These are phyloP conservation scores for Muntiacus muntjak DNA, from an alignment of 2,113 vertebrate genomes.

Conservation along the genomic window DNA sequence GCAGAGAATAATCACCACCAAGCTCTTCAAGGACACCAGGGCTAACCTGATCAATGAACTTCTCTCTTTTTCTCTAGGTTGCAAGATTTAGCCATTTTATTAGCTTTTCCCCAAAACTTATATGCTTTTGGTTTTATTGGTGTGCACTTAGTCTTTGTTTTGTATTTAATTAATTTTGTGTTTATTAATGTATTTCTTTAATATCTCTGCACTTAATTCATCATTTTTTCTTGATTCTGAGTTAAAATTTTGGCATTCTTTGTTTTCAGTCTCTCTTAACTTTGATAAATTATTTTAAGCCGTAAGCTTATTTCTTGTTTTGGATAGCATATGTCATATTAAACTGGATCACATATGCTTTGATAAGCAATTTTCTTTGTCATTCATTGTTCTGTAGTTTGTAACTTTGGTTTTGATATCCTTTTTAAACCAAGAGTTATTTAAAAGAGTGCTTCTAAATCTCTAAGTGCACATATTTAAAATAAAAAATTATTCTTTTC, in stretches of 20 bases:
- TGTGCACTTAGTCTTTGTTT: background rate
- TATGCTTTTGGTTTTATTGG: background rate
- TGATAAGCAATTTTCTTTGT: constrained; percentile 9
- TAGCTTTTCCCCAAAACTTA: background rate
- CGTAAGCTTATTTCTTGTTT: background rate
- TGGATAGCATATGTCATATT: background rate
- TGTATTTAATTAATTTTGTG: background rate
- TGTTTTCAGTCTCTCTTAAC: background rate
- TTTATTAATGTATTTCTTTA: background rate
- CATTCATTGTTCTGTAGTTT: background rate
- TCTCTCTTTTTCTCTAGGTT: background rate
- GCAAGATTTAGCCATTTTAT: background rate
- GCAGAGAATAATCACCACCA: background rate
- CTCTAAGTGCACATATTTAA: background rate
- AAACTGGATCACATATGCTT: background rate
- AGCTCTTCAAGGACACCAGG: background rate
- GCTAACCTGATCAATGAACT: background rate
- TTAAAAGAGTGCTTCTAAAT: background rate
- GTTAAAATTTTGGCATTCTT: background rate
- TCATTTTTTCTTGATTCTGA: background rate
- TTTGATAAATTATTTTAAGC: constrained; percentile 1
- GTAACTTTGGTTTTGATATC: background rate
- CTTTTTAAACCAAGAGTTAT: background rate
- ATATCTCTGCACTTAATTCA: background rate
- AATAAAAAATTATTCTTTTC: background rate